Percentiles rank a stretch among this genome's conserved stretches.
phyloP scores from a whole-genome alignment of 2,113 vertebrate species.

The Clarias macrocephalus region DNA sequence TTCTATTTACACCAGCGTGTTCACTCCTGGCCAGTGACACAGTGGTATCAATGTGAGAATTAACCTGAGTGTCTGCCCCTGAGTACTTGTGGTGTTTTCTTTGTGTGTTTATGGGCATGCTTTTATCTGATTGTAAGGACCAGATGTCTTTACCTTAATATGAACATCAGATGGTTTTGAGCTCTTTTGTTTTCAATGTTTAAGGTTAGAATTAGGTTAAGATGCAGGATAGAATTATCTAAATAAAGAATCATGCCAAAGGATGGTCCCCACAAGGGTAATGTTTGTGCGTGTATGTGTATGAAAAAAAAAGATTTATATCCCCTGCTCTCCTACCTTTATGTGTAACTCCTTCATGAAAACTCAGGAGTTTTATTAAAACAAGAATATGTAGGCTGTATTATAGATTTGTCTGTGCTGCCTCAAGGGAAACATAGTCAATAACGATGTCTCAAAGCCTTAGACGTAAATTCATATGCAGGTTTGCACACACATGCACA shows the following conservation, averaged over 20 bases:
- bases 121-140: not conserved
- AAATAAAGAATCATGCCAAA: no score
- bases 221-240: not conserved
- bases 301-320: constrained; percentile 16
- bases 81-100: not conserved
- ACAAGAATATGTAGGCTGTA: constrained; percentile 25
- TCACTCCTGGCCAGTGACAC: constrained; percentile 42
- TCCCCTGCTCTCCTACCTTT: constrained; percentile 1
- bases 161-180: not conserved
- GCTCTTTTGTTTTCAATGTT: not conserved
- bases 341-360: not conserved
- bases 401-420: constrained; percentile 28
- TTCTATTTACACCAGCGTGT: no score
- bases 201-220: not conserved
- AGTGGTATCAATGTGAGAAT: constrained; percentile 45
- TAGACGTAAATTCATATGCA: constrained; percentile 5
- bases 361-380: constrained; percentile 14
- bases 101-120: not conserved
- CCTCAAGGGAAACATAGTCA: constrained; percentile 26
- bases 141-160: not conserved
- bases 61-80: constrained; percentile 2
- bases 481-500: not conserved
- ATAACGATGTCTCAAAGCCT: constrained; percentile 16
- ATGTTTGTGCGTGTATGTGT: not conserved
- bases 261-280: not conserved